A percentile compares a stretch with the other conserved stretches of the same genome.
Conservation (phyloP, 2,888 invertebrate genomes). For the Aphodius sticticus region DNA sequence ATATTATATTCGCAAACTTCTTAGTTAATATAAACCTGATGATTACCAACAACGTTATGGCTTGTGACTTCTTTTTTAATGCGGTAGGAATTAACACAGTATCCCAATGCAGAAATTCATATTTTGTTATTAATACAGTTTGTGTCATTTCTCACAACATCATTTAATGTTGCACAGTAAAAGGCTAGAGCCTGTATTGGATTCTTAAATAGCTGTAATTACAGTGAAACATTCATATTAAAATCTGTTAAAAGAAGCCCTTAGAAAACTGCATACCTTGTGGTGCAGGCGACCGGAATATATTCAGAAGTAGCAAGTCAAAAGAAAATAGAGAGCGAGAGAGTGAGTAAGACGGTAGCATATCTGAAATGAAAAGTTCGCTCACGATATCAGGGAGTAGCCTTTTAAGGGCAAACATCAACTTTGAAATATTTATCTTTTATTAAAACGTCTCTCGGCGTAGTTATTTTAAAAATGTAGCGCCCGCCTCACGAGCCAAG, state of each 20-base stretch:
- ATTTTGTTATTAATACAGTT: too few species aligned
- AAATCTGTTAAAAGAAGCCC: background rate
- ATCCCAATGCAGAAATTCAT: too few species aligned
- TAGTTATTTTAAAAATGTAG: background rate
- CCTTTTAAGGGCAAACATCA: background rate
- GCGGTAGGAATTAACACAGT: too few species aligned
- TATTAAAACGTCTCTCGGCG: background rate
- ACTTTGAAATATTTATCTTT: slow-evolving; percentile 4
- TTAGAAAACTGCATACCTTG: background rate
- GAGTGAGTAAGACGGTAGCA: background rate
- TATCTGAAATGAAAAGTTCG: background rate
- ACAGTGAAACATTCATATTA: too few species aligned
- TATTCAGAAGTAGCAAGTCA: background rate
- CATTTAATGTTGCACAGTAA: too few species aligned
- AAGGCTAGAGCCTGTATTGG: too few species aligned
- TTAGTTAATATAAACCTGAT: too few species aligned
- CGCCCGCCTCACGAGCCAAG: background rate
- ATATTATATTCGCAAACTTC: too few species aligned
- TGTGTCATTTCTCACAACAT: too few species aligned
- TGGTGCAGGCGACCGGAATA: background rate
- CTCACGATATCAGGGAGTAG: background rate
- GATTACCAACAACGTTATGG: too few species aligned
- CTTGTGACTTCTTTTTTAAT: too few species aligned
- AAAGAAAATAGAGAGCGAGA: background rate
- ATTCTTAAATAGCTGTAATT: too few species aligned